Base-by-base conservation (phyloP, 2,113 vertebrate genomes). In the Rhynchopsitta pachyrhyncha region DNA sequence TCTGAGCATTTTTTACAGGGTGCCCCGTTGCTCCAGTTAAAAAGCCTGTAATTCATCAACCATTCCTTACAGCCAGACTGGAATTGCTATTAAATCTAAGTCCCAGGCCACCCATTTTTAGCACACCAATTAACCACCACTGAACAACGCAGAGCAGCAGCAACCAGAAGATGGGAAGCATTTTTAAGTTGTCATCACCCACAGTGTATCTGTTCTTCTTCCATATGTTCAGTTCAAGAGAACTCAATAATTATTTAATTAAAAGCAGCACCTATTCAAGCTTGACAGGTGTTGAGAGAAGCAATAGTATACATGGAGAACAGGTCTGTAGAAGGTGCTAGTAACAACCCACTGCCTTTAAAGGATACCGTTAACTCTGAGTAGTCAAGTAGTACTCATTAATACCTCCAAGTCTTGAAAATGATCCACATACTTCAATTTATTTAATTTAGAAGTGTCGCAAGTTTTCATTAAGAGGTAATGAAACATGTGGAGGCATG, bases 1-100 rank as follows among this genome's bases (percentile, higher is more conserved):
- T 23, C 62, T 59, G 42, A 88, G 44, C 28, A 15, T n/a, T 67
- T 62, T 39, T 31, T 79, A 27, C 18, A 37, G 57, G 24, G 41
- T 87, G 91, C 74, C 70, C 92, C 71, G 33, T 84, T 92, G 86
- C 77, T 91, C 95, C 93, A 95, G 15, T 95, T 94, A 94, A 91
- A 92, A 93, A 79, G 39, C 39, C 83, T 71, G 84, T 60, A 81
- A 94, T 86, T 83, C 25, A 0, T 4, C 76, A 92, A 22, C 50
- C 17, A 5, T 42, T 86, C 77, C 76, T 91, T 55, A 91, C 6
- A 1, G 88, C 80, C 68, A 89, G 62, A n/a, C 86, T 87, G 77
- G 83, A 95, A 89, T 82, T 91, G 77, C 86, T 95, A 78, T 79
- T 76, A 91, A 70, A 95, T 23, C 86, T 27, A 86, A 86, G 39